These are phyloP conservation scores for Drosophila merina DNA, from an alignment of 2,888 invertebrate genomes.

Conservation along the genomic window DNA sequence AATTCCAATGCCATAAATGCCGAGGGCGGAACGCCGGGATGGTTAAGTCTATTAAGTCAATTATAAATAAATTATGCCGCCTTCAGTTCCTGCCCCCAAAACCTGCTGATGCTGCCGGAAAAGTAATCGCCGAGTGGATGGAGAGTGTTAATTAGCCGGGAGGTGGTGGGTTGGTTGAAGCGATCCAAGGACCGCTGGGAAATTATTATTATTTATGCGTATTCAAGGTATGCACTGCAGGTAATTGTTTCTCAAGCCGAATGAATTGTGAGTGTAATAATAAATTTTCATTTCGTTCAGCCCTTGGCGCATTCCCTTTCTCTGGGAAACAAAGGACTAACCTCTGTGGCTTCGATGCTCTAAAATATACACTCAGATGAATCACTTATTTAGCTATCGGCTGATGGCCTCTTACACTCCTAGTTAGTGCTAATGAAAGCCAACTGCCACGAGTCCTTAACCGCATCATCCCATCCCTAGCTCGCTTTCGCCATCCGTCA, in stretches of 20 bases:
- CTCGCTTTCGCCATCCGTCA: neutral
- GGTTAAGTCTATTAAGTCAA: conserved; percentile 66
- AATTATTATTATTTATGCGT: conserved; percentile 73
- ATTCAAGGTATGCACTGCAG: conserved; percentile 30
- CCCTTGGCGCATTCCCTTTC: neutral
- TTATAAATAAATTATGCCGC: conserved; percentile 76
- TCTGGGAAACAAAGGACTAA: conserved; percentile 9
- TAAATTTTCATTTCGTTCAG: conserved; percentile 31
- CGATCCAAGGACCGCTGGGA: conserved; percentile 19
- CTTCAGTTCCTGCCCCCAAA: conserved; percentile 36
- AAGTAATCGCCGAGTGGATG: conserved; percentile 37
- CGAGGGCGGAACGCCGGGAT: conserved; percentile 12
- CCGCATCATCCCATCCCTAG: conserved; percentile 1
- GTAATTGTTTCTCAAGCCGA: conserved; percentile 57
- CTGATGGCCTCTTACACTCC: conserved; percentile 15
- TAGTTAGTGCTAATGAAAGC: conserved; percentile 51
- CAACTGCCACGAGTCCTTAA: conserved; percentile 43
- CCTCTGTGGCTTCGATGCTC: conserved; percentile 40
- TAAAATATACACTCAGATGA: conserved; percentile 63
- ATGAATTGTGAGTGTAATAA: conserved; percentile 38
- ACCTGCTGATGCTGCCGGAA: conserved; percentile 38
- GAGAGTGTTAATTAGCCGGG: conserved; percentile 39
- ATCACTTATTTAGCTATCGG: conserved; percentile 43
- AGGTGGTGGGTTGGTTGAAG: conserved; percentile 1
- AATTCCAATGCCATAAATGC: conserved; percentile 65